Base-by-base conservation (phyloP, 2,113 vertebrate species). In the Apodemus sylvaticus region DNA sequence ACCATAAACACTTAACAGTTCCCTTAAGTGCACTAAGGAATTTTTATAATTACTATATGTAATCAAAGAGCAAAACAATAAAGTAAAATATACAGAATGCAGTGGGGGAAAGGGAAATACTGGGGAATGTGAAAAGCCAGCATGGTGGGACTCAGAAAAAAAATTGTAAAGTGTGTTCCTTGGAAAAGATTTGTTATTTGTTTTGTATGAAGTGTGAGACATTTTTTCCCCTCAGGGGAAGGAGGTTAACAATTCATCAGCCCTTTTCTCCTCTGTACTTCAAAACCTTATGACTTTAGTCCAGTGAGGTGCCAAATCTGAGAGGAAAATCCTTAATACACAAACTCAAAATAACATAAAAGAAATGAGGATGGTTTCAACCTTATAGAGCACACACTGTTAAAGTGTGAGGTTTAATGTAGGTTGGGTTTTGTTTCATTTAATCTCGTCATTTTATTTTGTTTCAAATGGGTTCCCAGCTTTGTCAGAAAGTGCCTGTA, bases 11-110 rank as follows among this genome's bases (percentile, higher is more conserved):
- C 83, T 92, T 88, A 90, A 42, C 26, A 64, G 86, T 97, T 96
- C 88, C 94, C 93, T 98, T 98, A 48, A 93, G 45, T 97, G 94
- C 86, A 45, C 82, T 45, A 70, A 98, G 96, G 36, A 93, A 76
- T 76, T 22, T 85, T 81, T 34, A 93, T 26, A 96, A 92, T 98
- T 95, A 83, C 16, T 22, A 70, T n/a, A 34, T 82, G 45, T 89
- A 83, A 83, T 91, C 96, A 96, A 97, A 95, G 71, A 87, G 1
- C 2, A 79, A 62, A 34, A 7, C 19, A 87, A 95, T 66, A 95
- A 10, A 77, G 24, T 16, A 94, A 97, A 96, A 96, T 77, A 93
- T 11, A 42, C 0, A 89, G 8, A 13, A 26, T 45, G 7, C 36
- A 1, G 1, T 51, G 12, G 19, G 55, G 39, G 11, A 39, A 19